Base-by-base conservation (phyloP, 2,797 vertebrate genomes). In the Sciurus vulgaris region DNA sequence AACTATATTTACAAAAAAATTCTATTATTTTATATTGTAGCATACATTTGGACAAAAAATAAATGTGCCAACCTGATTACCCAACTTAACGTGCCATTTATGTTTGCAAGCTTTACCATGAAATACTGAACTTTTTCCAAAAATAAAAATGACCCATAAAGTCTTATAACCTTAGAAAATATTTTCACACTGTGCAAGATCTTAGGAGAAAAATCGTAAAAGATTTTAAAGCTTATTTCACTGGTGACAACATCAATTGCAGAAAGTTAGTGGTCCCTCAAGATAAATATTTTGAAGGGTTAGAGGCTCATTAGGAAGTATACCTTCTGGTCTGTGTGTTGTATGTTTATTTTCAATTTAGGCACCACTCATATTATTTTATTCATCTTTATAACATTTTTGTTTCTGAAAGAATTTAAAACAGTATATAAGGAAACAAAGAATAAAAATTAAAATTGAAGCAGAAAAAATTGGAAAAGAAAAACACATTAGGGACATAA, bases 331-430 rank as follows among this genome's bases (percentile, higher is more conserved):
- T 14, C 35, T 54, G 22, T 7, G 10, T 12, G 7, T 47, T 74
- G 2, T 26, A 8, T 51, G 17, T 44, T 90, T 70, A 13, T 28
- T 72, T 73, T 94, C 91, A 44, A 56, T 30, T 61, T 38, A 47
- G 44, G 13, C 5, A 56, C 7, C 17, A 4, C 13, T 89, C 20
- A 18, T 81, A 41, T 18, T 78, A 65, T 7, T 72, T 79, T 79
- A 54, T 20, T 76, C n/a, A 63, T 56, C 24, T 67, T 65, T 65
- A 51, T 26, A 74, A 65, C 5, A 67, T 3, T 61, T 85, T 93
- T 35, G 33, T 76, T 96, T 89, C 86, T 94, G 56, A 44, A 89
- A 86, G 30, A 59, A 54, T 59, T 90, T 79, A 26, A 95, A 74
- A 49, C 17, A 14, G 1, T 49, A 47, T 79, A 38, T 41, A 92